Percentiles rank a stretch among this genome's conserved stretches.
phyloP scores from a whole-genome alignment of 2,888 invertebrate species.

The Orthosia gracilis region DNA sequence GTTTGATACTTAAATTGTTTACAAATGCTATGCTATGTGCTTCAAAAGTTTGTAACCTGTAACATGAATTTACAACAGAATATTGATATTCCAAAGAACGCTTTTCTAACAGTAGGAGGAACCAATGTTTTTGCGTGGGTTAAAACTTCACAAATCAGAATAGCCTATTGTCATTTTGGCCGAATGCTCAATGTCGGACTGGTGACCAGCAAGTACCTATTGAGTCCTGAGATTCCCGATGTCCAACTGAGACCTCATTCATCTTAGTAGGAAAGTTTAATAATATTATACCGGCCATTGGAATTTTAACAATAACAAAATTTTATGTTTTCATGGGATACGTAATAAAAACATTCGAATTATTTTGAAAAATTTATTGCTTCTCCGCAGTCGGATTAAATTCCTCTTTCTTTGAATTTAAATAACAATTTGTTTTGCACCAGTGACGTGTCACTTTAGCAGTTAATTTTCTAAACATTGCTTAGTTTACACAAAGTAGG shows the following conservation, averaged over 20 bases:
- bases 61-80: background rate
- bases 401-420: background rate
- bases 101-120: background rate
- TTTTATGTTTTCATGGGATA: background rate
- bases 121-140: background rate
- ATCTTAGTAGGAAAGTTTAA: background rate
- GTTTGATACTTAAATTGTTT: background rate
- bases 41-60: background rate
- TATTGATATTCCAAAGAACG: background rate
- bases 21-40: background rate
- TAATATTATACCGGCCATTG: background rate
- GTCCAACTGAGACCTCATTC: too few species aligned
- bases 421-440: background rate
- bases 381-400: background rate
- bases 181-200: slow-evolving; percentile 13
- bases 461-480: background rate
- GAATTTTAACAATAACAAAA: background rate
- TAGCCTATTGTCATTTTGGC: slow-evolving; percentile 22
- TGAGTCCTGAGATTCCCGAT: too few species aligned
- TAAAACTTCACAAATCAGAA: slow-evolving; percentile 35
- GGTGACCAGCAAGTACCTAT: too few species aligned
- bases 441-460: background rate
- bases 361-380: background rate
- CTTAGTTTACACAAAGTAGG: background rate
- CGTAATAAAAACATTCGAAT: background rate